phyloP scores from a whole-genome alignment of 2,113 vertebrate species.

The Pomatorhinus ruficollis region DNA sequence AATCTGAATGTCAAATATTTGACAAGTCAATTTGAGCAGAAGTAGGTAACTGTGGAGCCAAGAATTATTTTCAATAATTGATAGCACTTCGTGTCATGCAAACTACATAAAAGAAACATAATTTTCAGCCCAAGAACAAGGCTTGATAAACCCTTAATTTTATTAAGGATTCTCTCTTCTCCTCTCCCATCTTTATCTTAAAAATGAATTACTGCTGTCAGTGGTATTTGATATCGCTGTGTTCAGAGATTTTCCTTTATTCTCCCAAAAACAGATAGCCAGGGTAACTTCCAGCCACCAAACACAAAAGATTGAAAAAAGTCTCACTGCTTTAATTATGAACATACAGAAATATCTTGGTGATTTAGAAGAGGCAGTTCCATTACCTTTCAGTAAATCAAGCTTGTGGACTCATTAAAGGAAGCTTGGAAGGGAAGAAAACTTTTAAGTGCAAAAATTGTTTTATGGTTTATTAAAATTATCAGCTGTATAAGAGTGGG shows the following conservation, averaged over 20 bases:
- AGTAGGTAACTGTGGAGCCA: neutral
- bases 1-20: constrained; percentile 36
- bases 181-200: neutral
- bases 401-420: neutral
- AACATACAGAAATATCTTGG: neutral
- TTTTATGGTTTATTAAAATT: neutral
- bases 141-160: neutral
- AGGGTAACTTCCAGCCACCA: neutral
- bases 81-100: neutral
- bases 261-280: neutral
- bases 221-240: neutral
- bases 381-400: neutral
- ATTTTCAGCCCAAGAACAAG: neutral
- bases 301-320: neutral
- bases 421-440: neutral
- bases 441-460: neutral
- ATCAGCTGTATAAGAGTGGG: too few species aligned
- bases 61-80: neutral
- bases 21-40: neutral
- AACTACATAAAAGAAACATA: neutral
- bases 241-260: neutral
- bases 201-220: neutral
- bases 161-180: neutral
- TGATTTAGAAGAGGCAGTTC: neutral
- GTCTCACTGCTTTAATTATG: neutral